phyloP scores from a whole-genome alignment of 2,113 vertebrate genomes.

The Malurus melanocephalus region DNA sequence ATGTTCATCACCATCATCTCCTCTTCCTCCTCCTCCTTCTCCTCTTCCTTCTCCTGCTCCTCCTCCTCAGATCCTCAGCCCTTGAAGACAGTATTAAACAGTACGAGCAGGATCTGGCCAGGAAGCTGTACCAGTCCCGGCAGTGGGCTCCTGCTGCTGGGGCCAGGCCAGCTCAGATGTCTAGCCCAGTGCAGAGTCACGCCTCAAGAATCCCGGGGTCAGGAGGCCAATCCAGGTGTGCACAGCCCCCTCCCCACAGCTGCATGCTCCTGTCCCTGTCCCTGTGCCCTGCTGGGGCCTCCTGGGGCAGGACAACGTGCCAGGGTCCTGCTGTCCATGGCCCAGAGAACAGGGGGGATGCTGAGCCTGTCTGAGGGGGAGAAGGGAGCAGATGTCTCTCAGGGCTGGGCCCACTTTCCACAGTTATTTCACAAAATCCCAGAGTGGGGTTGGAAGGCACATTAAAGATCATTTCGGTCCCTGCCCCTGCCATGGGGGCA shows the following conservation, averaged over 20 bases:
- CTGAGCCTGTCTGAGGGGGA: neutral
- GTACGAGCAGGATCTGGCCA: conserved; percentile 93
- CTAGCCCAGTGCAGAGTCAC: conserved; percentile 40
- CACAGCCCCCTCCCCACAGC: conserved; percentile 15
- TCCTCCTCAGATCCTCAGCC: conserved; percentile 77
- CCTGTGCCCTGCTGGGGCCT: neutral
- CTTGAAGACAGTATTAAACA: conserved; percentile 91
- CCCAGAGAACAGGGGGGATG: neutral
- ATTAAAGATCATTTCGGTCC: neutral
- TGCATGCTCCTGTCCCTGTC: conserved; percentile 33
- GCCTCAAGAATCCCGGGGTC: conserved; percentile 16
- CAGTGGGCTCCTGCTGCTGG: conserved; percentile 78
- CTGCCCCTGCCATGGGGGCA: neutral
- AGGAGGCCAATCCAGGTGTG: conserved; percentile 62
- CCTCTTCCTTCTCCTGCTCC: neutral
- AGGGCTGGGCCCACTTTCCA: neutral
- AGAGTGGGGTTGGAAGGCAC: neutral
- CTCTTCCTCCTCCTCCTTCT: neutral
- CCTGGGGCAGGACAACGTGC: neutral
- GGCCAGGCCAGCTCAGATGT: conserved; percentile 53
- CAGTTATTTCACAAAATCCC: neutral
- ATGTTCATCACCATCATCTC: conserved; percentile 55
- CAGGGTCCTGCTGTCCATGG: neutral
- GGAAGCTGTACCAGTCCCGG: conserved; percentile 88
- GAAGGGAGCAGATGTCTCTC: neutral